Conservation (phyloP, 2,888 invertebrate species). For the Tridacna crocea region DNA sequence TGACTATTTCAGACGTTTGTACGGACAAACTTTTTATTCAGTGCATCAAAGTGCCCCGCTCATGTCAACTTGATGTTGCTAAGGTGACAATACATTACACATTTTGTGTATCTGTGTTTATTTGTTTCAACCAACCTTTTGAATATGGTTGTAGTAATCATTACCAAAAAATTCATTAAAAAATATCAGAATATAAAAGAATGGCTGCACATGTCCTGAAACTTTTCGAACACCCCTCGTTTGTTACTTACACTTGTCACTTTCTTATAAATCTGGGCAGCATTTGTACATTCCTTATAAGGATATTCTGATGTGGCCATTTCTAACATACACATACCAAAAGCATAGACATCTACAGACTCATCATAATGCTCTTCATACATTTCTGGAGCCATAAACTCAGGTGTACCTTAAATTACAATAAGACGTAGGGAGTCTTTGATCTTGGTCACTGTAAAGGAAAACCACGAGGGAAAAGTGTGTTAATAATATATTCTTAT, state of each 20-base stretch:
- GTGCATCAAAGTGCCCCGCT: too few species aligned
- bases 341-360: constrained; percentile 99
- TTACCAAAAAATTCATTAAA: too few species aligned
- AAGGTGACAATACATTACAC: too few species aligned
- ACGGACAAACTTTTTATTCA: too few species aligned
- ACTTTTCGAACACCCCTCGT: too few species aligned
- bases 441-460: constrained; percentile 62
- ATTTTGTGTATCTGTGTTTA: too few species aligned
- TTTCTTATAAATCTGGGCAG: constrained; percentile 99
- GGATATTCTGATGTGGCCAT: constrained; percentile 99
- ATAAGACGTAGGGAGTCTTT: constrained; percentile 68
- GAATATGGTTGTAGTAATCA: too few species aligned
- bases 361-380: constrained; percentile 99
- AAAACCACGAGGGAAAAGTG: constrained; percentile 49
- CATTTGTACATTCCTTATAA: constrained; percentile 98
- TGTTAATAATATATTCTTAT: constrained; percentile 38
- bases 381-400: constrained; percentile 99
- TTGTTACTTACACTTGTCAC: constrained; percentile 94
- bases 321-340: constrained; percentile 99
- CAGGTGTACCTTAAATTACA: constrained; percentile 90
- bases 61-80: too few species aligned
- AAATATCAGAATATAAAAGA: too few species aligned
- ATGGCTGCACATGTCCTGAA: too few species aligned
- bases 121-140: too few species aligned
- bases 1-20: too few species aligned